These are phyloP conservation scores for Ceryle rudis DNA, from an alignment of 2,797 vertebrate species.

Conservation along the genomic window DNA sequence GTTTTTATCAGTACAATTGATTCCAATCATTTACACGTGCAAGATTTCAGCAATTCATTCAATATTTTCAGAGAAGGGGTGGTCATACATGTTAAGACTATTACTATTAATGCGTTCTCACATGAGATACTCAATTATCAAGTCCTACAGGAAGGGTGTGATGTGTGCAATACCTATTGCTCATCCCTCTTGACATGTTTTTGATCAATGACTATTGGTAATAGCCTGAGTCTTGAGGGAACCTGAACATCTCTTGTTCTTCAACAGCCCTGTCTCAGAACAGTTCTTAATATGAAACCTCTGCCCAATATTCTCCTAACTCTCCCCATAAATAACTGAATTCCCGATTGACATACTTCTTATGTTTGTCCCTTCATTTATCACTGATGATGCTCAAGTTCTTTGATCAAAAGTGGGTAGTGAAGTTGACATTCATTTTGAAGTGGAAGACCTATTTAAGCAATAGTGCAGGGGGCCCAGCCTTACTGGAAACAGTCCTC, in stretches of 20 bases:
- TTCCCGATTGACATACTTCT: neutral
- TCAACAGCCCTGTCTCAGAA: neutral
- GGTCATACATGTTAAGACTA: neutral
- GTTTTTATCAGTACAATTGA: neutral
- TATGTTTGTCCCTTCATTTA: neutral
- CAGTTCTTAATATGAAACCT: neutral
- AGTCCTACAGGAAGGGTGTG: neutral
- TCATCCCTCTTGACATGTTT: neutral
- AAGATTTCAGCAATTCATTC: neutral
- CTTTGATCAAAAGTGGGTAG: neutral
- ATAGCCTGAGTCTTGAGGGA: neutral
- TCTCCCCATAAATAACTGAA: neutral
- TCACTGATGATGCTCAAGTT: neutral
- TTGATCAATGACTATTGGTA: neutral
- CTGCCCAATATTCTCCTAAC: neutral
- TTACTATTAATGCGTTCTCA: neutral
- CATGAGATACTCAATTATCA: neutral
- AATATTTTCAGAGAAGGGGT: neutral
- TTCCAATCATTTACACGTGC: accelerated
- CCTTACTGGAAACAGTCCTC: neutral
- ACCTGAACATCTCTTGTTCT: neutral
- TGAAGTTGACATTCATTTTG: neutral
- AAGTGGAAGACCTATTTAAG: neutral
- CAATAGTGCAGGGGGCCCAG: neutral
- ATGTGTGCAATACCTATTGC: neutral